Evolutionary conservation across 2,113 vertebrate genomes (phyloP), one percentile per base, ranked within the genome.

Genomic region (Leptobrachium ailaonicum): DNA sequence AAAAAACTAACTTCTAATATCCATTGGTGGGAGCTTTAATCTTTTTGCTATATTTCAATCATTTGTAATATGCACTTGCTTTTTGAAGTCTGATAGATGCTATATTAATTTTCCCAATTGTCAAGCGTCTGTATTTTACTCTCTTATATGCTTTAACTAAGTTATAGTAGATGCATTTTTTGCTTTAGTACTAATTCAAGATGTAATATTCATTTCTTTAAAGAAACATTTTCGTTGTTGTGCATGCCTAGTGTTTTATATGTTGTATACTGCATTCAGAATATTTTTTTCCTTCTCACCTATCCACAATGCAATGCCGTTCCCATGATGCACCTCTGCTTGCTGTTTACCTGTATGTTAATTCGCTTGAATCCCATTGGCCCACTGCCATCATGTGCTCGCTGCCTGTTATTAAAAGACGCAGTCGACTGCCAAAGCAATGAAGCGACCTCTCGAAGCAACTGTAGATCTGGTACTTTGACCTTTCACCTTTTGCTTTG

Each of bases 401-500:
- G 96, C 97, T 98, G 96, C 97, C 96, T 98, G 96, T 98, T 99
- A 98, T 95, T 99, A 93, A 98, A 98, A 99, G 98, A 99, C 97
- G 98, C 98, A 99, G 96, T 99, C 98, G 96, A 98, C 97, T 98
- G 97, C 97, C 98, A 99, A 99, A 99, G 97, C 96, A 98, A 98
- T 99, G 97, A 99, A 99, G 97, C 97, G 98, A 97, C 98, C 98
- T 98, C 96, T 98, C 96, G 97, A 99, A 96, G 95, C 98, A 98
- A 94, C 98, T 96, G 96, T 99, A 98, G 98, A 99, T 94, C 96
- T 99, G 98, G 98, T 99, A 99, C 97, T 99, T 97, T 97, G 95
- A 98, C 96, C 97, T 99, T 99, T 99, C 97, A 99, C 97, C 98
- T 99, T 99, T 98, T 97, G 96, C 97, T 98, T 99, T 98, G 97